phyloP scores from a whole-genome alignment of 2,888 invertebrate species.

The Athrips mouffetella region DNA sequence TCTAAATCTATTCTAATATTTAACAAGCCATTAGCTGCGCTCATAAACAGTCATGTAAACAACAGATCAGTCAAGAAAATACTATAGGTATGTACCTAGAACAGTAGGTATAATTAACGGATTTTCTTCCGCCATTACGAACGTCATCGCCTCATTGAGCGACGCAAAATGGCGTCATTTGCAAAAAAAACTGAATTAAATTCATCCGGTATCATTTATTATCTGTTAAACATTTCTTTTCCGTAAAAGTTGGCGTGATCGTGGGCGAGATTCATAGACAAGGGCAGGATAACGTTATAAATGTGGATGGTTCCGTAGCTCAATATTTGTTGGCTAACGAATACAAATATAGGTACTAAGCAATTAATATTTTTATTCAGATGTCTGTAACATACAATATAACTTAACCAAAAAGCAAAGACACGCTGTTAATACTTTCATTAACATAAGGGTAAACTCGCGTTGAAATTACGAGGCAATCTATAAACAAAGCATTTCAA shows the following conservation, averaged over 20 bases:
- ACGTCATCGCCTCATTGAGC: slow-evolving; percentile 22
- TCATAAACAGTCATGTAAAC: slow-evolving; percentile 6
- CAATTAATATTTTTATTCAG: no score
- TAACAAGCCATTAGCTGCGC: not conserved
- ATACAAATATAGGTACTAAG: no score
- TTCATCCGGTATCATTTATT: slow-evolving; percentile 12
- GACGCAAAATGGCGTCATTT: slow-evolving; percentile 19
- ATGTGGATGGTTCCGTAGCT: not conserved
- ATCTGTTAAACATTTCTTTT: slow-evolving; percentile 2
- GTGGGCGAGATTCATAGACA: slow-evolving; percentile 1
- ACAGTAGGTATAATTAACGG: not conserved
- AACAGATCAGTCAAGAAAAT: not conserved
- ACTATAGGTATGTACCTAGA: no score
- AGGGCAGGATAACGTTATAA: not conserved
- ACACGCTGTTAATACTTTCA: no score
- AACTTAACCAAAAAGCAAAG: no score
- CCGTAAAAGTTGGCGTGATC: not conserved
- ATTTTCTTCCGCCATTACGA: not conserved
- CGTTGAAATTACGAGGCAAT: no score
- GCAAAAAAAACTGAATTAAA: slow-evolving; percentile 8
- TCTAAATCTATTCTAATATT: not conserved
- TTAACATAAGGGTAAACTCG: not conserved
- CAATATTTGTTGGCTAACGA: no score
- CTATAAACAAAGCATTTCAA: no score
- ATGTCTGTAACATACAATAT: no score